These are phyloP conservation scores for Notodonta dromedarius DNA, from an alignment of 2,888 invertebrate species.

Conservation along the genomic window DNA sequence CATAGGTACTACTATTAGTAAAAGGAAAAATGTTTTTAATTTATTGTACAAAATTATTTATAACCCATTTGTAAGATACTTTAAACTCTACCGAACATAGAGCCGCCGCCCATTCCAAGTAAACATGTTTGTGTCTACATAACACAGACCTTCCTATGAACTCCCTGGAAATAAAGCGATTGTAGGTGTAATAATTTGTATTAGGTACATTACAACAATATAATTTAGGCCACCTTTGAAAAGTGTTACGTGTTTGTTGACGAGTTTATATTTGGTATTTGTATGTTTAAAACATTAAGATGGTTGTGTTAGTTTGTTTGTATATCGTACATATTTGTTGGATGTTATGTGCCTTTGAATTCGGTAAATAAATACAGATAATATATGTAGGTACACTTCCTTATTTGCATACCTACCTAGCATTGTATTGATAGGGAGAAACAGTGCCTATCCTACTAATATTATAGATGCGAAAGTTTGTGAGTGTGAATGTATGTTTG, in stretches of 20 bases:
- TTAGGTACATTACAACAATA: neutral
- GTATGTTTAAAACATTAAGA: conserved; percentile 4
- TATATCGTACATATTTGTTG: neutral
- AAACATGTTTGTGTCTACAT: conserved; percentile 7
- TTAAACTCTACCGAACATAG: neutral
- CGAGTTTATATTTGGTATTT: conserved; percentile 3
- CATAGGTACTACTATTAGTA: too few relatives aligned
- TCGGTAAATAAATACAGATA: too few relatives aligned
- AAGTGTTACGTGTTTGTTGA: neutral
- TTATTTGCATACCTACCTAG: too few relatives aligned
- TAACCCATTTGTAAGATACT: neutral
- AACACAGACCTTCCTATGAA: conserved; percentile 1
- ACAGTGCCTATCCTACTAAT: too few relatives aligned
- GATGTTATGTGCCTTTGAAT: neutral
- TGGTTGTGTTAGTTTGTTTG: neutral
- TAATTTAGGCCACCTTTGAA: neutral
- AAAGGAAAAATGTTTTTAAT: neutral
- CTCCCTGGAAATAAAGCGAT: neutral
- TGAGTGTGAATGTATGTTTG: too few relatives aligned
- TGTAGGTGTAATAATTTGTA: neutral
- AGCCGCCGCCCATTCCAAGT: neutral
- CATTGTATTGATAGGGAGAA: too few relatives aligned
- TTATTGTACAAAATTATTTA: conserved; percentile 1
- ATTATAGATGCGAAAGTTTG: too few relatives aligned
- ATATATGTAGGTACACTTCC: too few relatives aligned